Evolutionary conservation across 2,113 vertebrate species (phyloP).

Genomic region (Mugil cephalus): DNA sequence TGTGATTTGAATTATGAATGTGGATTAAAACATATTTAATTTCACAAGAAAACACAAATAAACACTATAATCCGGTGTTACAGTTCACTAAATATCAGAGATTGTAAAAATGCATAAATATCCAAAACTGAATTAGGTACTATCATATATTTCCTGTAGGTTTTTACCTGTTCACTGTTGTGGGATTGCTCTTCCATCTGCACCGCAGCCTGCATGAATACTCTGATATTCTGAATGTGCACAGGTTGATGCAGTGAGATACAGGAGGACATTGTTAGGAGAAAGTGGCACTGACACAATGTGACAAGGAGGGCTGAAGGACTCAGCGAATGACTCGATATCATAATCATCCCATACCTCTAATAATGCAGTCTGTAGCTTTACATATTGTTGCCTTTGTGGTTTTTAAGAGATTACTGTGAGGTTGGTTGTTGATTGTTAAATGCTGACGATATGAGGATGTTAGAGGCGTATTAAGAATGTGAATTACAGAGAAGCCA

Average conservation of each 20-base stretch:
- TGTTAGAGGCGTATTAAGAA: conserved; percentile 41
- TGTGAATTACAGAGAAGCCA: conserved; percentile 51
- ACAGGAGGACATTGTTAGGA: conserved; percentile 13
- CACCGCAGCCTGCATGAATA: conserved; percentile 60
- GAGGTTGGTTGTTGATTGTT: conserved; percentile 40
- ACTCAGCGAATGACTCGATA: conserved; percentile 39
- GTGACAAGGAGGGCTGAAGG: conserved; percentile 47
- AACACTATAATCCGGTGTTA: conserved; percentile 42
- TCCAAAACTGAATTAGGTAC: conserved; percentile 14
- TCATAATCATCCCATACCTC: conserved; percentile 64
- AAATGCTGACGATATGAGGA: conserved; percentile 18
- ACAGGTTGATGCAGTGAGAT: conserved; percentile 33
- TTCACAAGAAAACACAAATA: conserved; percentile 30
- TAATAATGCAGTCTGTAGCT: conserved; percentile 68
- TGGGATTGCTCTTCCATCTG: conserved; percentile 31
- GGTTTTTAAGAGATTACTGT: conserved; percentile 55
- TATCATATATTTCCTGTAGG: conserved; percentile 20
- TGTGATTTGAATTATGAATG: conserved; percentile 52
- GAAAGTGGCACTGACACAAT: conserved; percentile 29
- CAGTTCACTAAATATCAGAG: conserved; percentile 44
- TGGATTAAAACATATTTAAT: conserved; percentile 42
- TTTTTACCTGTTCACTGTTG: conserved; percentile 40
- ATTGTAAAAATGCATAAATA: conserved; percentile 42
- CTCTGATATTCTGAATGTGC: conserved; percentile 61
- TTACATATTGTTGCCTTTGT: conserved; percentile 76